phyloP scores from a whole-genome alignment of 2,113 vertebrate species.

The Eulacestoma nigropectus region DNA sequence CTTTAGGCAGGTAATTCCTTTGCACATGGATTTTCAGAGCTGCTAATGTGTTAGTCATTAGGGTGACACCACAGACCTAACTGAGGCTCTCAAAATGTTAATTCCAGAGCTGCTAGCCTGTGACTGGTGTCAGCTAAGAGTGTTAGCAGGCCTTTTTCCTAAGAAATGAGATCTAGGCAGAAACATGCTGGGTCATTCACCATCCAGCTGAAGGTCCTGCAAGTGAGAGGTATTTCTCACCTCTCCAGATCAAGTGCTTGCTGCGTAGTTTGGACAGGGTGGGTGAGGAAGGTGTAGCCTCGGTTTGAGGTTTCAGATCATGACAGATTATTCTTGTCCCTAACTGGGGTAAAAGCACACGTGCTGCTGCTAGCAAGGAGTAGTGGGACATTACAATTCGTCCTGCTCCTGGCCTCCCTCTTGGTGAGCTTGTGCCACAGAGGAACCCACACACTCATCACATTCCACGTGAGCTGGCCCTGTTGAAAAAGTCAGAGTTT shows the following conservation, averaged over 20 bases:
- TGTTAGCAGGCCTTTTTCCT: background rate
- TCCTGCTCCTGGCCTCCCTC: background rate
- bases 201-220: background rate
- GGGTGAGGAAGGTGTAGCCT: background rate
- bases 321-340: background rate
- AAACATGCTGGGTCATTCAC: background rate
- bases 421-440: background rate
- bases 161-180: background rate
- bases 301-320: background rate
- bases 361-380: background rate
- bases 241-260: background rate
- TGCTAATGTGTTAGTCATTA: background rate
- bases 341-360: fast-evolving
- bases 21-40: background rate
- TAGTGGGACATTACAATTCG: too few relatives aligned
- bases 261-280: background rate
- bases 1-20: background rate
- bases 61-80: background rate
- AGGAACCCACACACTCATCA: background rate
- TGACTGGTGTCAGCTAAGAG: background rate
- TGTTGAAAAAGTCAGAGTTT: background rate
- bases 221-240: background rate
- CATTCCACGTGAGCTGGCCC: background rate
- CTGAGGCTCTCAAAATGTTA: background rate
- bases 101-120: background rate